phyloP scores from a whole-genome alignment of 2,113 vertebrate genomes.

The Mellivora capensis region DNA sequence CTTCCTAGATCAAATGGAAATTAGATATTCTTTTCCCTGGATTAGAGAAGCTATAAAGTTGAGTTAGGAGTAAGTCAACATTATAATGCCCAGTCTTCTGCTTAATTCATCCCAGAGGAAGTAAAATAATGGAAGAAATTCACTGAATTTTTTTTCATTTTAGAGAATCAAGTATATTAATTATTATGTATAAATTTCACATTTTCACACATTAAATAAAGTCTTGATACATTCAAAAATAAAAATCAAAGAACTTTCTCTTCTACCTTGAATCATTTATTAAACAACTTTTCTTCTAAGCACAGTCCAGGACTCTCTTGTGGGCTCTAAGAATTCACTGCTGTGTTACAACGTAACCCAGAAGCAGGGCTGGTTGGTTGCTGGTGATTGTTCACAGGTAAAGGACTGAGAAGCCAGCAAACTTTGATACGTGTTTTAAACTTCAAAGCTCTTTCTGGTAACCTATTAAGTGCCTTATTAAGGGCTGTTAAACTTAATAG shows the following conservation, averaged over 20 bases:
- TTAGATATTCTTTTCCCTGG: not conserved
- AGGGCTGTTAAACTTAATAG: not conserved
- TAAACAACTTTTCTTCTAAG: not conserved
- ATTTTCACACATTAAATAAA: constrained; percentile 7
- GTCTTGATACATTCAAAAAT: not conserved
- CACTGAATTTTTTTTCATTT: not conserved
- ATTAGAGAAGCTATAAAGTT: not conserved
- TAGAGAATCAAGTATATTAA: not conserved
- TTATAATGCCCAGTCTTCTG: not conserved
- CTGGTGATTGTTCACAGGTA: not conserved
- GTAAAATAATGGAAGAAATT: not conserved
- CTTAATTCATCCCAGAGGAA: not conserved
- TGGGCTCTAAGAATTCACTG: not conserved
- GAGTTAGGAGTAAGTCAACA: not conserved
- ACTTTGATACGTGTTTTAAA: not conserved
- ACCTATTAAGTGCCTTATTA: not conserved
- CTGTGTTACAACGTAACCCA: not conserved
- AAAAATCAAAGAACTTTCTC: not conserved
- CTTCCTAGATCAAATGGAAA: not conserved
- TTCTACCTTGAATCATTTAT: not conserved
- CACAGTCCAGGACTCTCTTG: not conserved
- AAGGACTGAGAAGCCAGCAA: not conserved
- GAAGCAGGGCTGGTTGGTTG: not conserved
- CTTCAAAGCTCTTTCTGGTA: not conserved
- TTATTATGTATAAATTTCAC: not conserved